phyloP scores from a whole-genome alignment of 2,797 vertebrate species.

The Microcaecilia unicolor region DNA sequence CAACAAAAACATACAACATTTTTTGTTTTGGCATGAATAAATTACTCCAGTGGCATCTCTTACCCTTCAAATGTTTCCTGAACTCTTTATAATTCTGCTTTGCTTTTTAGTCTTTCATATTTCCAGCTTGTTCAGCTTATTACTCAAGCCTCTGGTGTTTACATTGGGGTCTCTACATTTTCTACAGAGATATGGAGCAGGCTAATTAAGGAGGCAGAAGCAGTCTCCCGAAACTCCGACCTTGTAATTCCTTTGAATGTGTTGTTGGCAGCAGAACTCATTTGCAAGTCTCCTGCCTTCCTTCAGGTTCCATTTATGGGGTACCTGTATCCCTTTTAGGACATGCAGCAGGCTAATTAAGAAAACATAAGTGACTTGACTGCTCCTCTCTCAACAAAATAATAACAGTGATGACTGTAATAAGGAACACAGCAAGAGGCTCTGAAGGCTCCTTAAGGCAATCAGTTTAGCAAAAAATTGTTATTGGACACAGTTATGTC shows the following conservation, averaged over 20 bases:
- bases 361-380: neutral
- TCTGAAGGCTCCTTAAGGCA: slow-evolving; percentile 1
- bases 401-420: slow-evolving; percentile 1
- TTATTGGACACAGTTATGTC: neutral
- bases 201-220: neutral
- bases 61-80: rapidly evolving
- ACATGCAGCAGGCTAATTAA: slow-evolving; percentile 1
- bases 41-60: neutral
- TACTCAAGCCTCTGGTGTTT: rapidly evolving
- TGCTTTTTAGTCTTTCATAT: neutral
- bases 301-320: neutral
- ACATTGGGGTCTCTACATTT: rapidly evolving
- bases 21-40: rapidly evolving
- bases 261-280: neutral
- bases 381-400: neutral
- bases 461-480: neutral
- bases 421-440: slow-evolving; percentile 5
- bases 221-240: too few species aligned
- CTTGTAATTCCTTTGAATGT: too few species aligned
- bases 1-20: neutral
- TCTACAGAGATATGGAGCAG: rapidly evolving
- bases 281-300: too few species aligned
- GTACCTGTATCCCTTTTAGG: neutral
- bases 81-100: neutral
- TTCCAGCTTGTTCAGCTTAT: neutral